A percentile compares a stretch with the other conserved stretches of the same genome.
These are phyloP conservation scores for Bombylius discolor DNA, from an alignment of 2,888 invertebrate species.

Conservation along the genomic window DNA sequence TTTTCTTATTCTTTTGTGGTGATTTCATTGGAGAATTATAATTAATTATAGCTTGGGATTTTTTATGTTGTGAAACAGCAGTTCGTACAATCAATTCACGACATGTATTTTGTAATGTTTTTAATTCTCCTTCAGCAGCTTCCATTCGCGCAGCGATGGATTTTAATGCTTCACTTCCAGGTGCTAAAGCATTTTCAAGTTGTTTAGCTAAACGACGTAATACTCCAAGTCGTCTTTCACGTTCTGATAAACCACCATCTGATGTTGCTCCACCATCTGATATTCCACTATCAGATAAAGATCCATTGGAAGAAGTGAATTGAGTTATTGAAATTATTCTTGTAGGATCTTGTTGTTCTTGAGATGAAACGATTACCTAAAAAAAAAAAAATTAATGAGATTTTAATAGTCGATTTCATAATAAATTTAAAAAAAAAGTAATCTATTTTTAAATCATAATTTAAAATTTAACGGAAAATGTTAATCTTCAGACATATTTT, in stretches of 20 bases:
- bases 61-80: conserved; percentile 32
- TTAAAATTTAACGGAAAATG: too few species aligned
- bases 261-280: conserved; percentile 63
- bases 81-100: conserved; percentile 42
- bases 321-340: conserved; percentile 32
- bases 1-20: conserved; percentile 14
- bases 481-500: too few species aligned
- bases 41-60: conserved; percentile 14
- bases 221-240: conserved; percentile 52
- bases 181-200: conserved; percentile 49
- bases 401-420: too few species aligned
- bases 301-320: conserved; percentile 40
- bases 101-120: conserved; percentile 52
- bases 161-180: conserved; percentile 50
- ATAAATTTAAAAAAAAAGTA: too few species aligned
- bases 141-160: conserved; percentile 51
- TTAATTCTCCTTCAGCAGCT: conserved; percentile 53
- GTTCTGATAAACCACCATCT: conserved; percentile 50
- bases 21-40: not conserved
- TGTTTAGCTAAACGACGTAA: conserved; percentile 53
- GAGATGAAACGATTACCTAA: conserved; percentile 16
- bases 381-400: not conserved
- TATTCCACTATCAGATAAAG: conserved; percentile 59
- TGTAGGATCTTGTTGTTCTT: conserved; percentile 32
- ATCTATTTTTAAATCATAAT: too few species aligned